Evolutionary conservation across 2,888 invertebrate genomes (phyloP), one percentile per base, ranked within the genome.

Genomic region (Tetramorium bicarinatum): DNA sequence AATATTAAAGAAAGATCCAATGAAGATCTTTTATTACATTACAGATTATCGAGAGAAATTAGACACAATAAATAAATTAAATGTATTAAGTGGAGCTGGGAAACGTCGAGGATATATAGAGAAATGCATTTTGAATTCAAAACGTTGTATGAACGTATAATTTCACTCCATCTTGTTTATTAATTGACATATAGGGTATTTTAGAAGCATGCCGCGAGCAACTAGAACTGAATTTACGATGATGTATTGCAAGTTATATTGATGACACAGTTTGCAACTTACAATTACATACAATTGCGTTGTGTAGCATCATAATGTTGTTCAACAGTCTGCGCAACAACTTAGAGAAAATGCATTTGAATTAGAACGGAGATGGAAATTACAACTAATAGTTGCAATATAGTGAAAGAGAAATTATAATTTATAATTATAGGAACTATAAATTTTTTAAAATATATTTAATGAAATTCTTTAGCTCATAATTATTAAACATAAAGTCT

Each of bases 191-290:
- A 59, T 21, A 67, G 29, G 41, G n/a, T 44, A 44, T 71, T 69
- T 71, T 47, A 59, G 47, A 79, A 71, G 21, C 56, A 18, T n/a
- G 11, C 21, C 34, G 13, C 21, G 13, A 69, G 47, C 59, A 18
- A 71, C 34, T 59, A 47, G 18, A 71, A 69, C 34, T 71, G 47
- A 79, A 79, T 59, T 47, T 59, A 59, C 21, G 34, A 79, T 49
- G 25, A 62, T 34, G 21, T 49, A 25, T 21, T 47, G 71, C 49
- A 71, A 71, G 59, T 79, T 79, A 71, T 59, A 56, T 62, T 56
- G 29, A 79, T 71, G 56, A 79, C 71, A 79, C 47, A 71, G 71
- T 79, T 79, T 29, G 47, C 18, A 79, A 79, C 59, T 71, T 71
- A 59, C 59, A 79, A 71, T 71, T 79, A 79, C 21, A 47, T 71